Evolutionary conservation across 2,113 vertebrate species (phyloP).

Genomic region (Pavo muticus): DNA sequence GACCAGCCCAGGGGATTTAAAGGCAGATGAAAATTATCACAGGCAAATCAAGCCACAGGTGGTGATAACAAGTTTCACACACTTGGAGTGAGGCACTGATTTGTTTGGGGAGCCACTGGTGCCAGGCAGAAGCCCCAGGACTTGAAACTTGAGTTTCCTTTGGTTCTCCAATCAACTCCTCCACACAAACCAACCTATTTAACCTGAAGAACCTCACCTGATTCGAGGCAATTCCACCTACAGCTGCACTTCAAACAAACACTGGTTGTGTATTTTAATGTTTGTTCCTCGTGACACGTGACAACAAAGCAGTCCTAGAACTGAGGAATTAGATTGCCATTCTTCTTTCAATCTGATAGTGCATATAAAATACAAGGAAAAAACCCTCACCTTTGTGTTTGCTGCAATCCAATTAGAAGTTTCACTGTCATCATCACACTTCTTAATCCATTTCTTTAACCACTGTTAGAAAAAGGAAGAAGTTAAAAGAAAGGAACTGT

Average conservation of each 20-base stretch:
- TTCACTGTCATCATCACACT: slow-evolving; percentile 99
- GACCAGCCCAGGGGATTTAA: slow-evolving; percentile 3
- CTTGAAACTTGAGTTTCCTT: neutral
- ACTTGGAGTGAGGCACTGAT: neutral
- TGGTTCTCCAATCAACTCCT: neutral
- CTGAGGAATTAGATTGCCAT: neutral
- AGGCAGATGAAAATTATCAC: slow-evolving; percentile 44
- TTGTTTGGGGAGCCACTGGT: neutral
- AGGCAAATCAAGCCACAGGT: slow-evolving; percentile 7
- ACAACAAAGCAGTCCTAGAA: neutral
- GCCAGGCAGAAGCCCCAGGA: neutral
- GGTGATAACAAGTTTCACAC: neutral
- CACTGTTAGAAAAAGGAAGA: slow-evolving; percentile 80
- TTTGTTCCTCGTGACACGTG: neutral
- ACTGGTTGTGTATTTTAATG: neutral
- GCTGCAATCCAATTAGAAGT: slow-evolving; percentile 99
- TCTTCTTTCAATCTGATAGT: neutral
- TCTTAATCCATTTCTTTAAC: slow-evolving; percentile 99
- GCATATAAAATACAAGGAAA: neutral
- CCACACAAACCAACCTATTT: neutral
- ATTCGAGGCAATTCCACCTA: neutral
- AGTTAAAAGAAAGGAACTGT: neutral
- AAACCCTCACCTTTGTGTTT: slow-evolving; percentile 92
- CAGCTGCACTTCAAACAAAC: neutral
- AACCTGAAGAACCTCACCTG: neutral